Percentiles rank a stretch among this genome's conserved stretches.
phyloP scores from a whole-genome alignment of 2,888 invertebrate genomes.

The Julus scanicus region DNA sequence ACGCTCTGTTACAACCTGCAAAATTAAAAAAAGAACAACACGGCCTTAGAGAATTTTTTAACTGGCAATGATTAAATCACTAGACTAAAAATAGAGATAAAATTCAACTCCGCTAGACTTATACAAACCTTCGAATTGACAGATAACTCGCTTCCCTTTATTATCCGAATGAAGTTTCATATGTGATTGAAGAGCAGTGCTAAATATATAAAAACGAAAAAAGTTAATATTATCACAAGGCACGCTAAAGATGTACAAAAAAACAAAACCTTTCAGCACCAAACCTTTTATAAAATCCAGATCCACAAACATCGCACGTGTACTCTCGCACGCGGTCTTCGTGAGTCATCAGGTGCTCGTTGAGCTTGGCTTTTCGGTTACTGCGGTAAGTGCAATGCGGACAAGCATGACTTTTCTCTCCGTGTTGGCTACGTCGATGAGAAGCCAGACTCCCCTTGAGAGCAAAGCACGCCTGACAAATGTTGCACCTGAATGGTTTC shows the following conservation, averaged over 20 bases:
- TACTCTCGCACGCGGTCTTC: constrained; percentile 55
- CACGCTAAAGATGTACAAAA: not conserved
- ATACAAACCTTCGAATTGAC: constrained; percentile 46
- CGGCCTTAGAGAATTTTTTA: too few species aligned
- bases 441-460: constrained; percentile 54
- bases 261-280: not conserved
- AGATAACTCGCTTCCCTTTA: constrained; percentile 32
- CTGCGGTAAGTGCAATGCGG: constrained; percentile 57
- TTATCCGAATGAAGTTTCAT: constrained; percentile 50
- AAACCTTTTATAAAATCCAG: constrained; percentile 50
- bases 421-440: constrained; percentile 60
- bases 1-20: constrained; percentile 57
- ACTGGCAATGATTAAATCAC: too few species aligned
- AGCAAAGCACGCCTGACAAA: constrained; percentile 62
- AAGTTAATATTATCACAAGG: not conserved
- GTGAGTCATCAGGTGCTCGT: constrained; percentile 53
- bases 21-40: not conserved
- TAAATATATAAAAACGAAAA: not conserved
- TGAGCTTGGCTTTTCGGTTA: constrained; percentile 54
- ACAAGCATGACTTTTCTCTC: constrained; percentile 62
- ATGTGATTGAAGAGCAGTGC: constrained; percentile 12
- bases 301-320: constrained; percentile 54
- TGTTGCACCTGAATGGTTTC: constrained; percentile 60
- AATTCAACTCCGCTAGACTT: too few species aligned
- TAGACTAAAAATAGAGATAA: not conserved